These are phyloP conservation scores for Betta splendens DNA, from an alignment of 2,797 vertebrate species.

Conservation along the genomic window DNA sequence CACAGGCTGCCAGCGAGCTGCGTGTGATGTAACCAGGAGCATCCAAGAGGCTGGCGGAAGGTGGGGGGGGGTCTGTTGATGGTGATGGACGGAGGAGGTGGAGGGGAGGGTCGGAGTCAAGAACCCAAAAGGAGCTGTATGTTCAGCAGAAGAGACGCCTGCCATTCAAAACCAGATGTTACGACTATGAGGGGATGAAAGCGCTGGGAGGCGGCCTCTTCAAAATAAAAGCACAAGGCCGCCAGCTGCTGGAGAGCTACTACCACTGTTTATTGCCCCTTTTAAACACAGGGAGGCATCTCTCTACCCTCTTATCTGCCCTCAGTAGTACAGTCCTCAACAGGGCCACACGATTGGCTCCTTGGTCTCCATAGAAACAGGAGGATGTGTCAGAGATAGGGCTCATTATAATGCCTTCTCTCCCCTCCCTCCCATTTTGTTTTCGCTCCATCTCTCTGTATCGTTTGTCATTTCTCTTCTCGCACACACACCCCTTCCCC, in stretches of 20 bases:
- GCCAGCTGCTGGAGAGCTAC: constrained; percentile 25
- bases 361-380: constrained; percentile 94
- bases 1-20: constrained; percentile 70
- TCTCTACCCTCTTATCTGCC: constrained; percentile 79
- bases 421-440: constrained; percentile 59
- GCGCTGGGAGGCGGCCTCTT: constrained; percentile 3
- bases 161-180: constrained; percentile 15
- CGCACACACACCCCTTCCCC: constrained; percentile 28
- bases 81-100: constrained; percentile 19
- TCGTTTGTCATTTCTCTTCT: constrained; percentile 47
- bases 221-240: constrained; percentile 13
- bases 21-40: constrained; percentile 88
- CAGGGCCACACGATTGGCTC: constrained; percentile 86
- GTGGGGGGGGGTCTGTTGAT: constrained; percentile 32
- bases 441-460: constrained; percentile 40
- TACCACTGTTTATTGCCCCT: constrained; percentile 27
- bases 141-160: constrained; percentile 25
- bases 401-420: constrained; percentile 76
- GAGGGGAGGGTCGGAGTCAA: constrained; percentile 9
- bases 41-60: constrained; percentile 66
- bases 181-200: constrained; percentile 6
- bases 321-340: constrained; percentile 87
- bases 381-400: constrained; percentile 86
- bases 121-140: constrained; percentile 25
- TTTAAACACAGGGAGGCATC: constrained; percentile 47